Evolutionary conservation across 2,888 invertebrate species (phyloP).

Genomic region (Rhingia rostrata): DNA sequence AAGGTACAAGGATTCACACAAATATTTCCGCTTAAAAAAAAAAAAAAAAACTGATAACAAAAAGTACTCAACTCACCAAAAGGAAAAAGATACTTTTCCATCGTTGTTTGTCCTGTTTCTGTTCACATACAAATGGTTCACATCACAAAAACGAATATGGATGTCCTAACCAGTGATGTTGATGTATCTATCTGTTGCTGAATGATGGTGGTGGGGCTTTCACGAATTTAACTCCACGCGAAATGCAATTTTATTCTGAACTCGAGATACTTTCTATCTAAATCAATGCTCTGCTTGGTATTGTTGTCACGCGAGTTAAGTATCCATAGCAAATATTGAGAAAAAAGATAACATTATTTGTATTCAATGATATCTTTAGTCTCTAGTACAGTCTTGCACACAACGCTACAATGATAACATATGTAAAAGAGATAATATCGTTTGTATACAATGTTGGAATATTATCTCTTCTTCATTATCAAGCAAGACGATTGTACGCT

Average conservation of each 20-base stretch:
- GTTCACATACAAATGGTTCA: slow-evolving; percentile 19
- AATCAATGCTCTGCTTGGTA: slow-evolving; percentile 9
- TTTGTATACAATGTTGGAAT: too few species aligned
- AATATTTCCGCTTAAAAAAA: slow-evolving; percentile 24
- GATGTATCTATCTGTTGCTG: slow-evolving; percentile 24
- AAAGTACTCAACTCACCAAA: slow-evolving; percentile 32
- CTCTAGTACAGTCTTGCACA: too few species aligned
- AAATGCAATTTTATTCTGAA: slow-evolving; percentile 15
- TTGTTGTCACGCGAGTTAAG: slow-evolving; percentile 22
- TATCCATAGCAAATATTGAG: too few species aligned
- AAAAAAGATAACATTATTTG: too few species aligned
- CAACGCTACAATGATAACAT: too few species aligned
- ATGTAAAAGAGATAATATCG: too few species aligned
- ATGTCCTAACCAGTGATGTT: slow-evolving; percentile 22
- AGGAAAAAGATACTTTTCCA: slow-evolving; percentile 47
- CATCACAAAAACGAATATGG: slow-evolving; percentile 15
- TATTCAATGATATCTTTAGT: too few species aligned
- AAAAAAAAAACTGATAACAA: background rate
- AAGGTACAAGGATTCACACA: slow-evolving; percentile 10
- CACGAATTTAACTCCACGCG: slow-evolving; percentile 6
- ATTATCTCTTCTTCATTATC: too few species aligned
- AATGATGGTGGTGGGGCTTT: background rate
- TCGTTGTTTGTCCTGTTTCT: slow-evolving; percentile 33
- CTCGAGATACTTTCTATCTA: background rate
- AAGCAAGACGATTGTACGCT: too few species aligned